phyloP scores from a whole-genome alignment of 2,113 vertebrate species.

The Phyllopteryx taeniolatus region DNA sequence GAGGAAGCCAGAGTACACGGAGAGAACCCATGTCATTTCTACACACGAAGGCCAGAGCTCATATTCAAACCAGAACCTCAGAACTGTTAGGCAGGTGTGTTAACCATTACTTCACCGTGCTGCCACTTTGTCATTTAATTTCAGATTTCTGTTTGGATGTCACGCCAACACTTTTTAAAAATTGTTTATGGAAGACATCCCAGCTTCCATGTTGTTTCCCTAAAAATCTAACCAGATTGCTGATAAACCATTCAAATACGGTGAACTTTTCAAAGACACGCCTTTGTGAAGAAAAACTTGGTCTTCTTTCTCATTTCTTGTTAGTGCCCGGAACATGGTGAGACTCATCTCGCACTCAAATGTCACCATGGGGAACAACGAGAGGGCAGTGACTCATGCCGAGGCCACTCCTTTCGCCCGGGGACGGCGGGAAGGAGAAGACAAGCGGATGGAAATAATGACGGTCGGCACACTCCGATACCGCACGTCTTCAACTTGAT shows the following conservation, averaged over 20 bases:
- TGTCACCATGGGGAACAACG: constrained; percentile 82
- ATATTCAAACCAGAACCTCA: neutral
- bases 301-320: constrained; percentile 55
- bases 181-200: constrained; percentile 43
- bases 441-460: constrained; percentile 76
- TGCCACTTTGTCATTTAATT: neutral
- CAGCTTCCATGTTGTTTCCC: constrained; percentile 45
- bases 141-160: no score
- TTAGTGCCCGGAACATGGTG: neutral
- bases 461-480: constrained; percentile 85
- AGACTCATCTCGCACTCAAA: constrained; percentile 90
- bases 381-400: constrained; percentile 83
- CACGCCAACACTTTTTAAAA: no score
- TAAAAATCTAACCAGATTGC: constrained; percentile 71
- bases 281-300: constrained; percentile 71
- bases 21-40: no score
- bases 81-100: neutral
- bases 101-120: neutral
- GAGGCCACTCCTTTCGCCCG: constrained; percentile 75
- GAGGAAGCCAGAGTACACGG: no score
- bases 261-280: constrained; percentile 87
- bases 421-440: constrained; percentile 75
- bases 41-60: neutral
- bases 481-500: constrained; percentile 82
- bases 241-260: constrained; percentile 86